A percentile compares a stretch with the other conserved stretches of the same genome.
Evolutionary conservation across 2,113 vertebrate species (phyloP).

Genomic region (Etheostoma cragini): DNA sequence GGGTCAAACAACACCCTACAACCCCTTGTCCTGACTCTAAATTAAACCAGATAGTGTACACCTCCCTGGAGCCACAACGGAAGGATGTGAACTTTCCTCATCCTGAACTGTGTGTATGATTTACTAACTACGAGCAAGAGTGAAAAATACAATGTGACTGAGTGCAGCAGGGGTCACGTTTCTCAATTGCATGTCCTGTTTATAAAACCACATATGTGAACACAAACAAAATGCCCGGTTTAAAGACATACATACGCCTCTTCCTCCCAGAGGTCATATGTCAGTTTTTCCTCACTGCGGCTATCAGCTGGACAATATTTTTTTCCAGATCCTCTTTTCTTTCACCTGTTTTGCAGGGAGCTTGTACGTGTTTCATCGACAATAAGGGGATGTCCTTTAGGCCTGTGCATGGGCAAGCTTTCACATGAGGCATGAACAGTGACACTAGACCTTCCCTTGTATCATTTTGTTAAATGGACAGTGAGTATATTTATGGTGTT

Average conservation of each 20-base stretch:
- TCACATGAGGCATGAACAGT: background rate
- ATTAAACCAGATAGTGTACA: conserved; percentile 52
- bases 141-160: conserved; percentile 24
- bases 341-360: conserved; percentile 33
- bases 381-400: conserved; percentile 76
- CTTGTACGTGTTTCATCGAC: conserved; percentile 50
- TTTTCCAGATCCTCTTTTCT: conserved; percentile 13
- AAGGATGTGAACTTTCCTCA: conserved; percentile 89
- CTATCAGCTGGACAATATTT: conserved; percentile 48
- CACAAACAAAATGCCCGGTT: conserved; percentile 7
- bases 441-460: conserved; percentile 23
- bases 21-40: conserved; percentile 39
- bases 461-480: conserved; percentile 21
- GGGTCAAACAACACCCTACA: conserved; percentile 50
- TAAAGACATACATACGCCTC: conserved; percentile 10
- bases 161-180: conserved; percentile 31
- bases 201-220: conserved; percentile 10
- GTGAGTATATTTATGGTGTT: background rate
- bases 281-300: conserved; percentile 35
- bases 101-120: conserved; percentile 60
- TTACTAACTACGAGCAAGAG: conserved; percentile 24
- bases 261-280: conserved; percentile 30
- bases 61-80: conserved; percentile 79
- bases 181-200: conserved; percentile 34
- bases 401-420: background rate